Evolutionary conservation across 2,797 vertebrate genomes (phyloP), one percentile per base, ranked within the genome.

Genomic region (Hippoglossus hippoglossus): DNA sequence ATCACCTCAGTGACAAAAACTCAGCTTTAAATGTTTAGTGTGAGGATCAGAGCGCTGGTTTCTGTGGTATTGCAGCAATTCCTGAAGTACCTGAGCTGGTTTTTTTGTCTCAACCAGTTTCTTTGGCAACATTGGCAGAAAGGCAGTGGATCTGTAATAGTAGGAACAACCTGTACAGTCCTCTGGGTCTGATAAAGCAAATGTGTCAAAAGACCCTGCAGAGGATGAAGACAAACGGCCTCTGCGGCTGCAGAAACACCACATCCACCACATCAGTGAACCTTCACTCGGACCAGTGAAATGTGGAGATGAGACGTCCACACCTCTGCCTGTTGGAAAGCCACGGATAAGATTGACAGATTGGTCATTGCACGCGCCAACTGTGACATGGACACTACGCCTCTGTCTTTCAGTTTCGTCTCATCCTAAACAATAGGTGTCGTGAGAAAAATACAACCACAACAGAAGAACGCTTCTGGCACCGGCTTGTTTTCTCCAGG

Each of bases 221-320:
- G 28, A 39, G 25, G 47, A 73, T 77, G 62, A 79, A 86, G 74
- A 81, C 60, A 68, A 63, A 81, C 54, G 61, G 67, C 68, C 63
- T 65, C 16, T 22, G 59, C 21, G 31, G 66, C 47, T 51, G 65
- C 21, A 64, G 41, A 67, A 50, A 71, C 39, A 63, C 26, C 49
- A 49, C 59, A 64, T 60, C 46, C 55, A 34, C 61, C 70, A 76
- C 64, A 64, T 41, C 36, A 61, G 4, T 26, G 60, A 55, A 62
- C 34, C 28, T 71, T 75, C 6, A 46, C 22, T 5, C 26, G 69
- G 51, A 62, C 36, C 24, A 55, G 53, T 46, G 9, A 12, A 53
- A 54, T 3, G 34, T 24, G 60, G 54, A 46, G 46, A 63, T 52
- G 16, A 13, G 15, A 44, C 18, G 16, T 77, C 72, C 59, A 67